phyloP scores from a whole-genome alignment of 2,888 invertebrate genomes.

The Ceriagrion tenellum region DNA sequence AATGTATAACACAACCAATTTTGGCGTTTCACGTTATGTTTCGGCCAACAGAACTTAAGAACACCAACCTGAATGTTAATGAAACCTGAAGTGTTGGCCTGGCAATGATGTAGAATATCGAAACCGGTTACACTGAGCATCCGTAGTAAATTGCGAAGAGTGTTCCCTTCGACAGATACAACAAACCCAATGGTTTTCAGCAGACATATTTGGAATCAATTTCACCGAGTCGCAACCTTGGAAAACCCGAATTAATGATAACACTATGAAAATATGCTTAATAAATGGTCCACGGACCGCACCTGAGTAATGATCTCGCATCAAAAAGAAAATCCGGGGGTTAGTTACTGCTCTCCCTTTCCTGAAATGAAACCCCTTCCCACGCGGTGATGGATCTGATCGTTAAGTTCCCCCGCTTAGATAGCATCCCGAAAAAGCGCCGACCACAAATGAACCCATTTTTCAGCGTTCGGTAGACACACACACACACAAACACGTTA shows the following conservation, averaged over 20 bases:
- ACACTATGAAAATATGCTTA: not conserved
- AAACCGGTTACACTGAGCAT: no score
- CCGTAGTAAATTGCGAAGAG: no score
- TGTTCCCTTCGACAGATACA: no score
- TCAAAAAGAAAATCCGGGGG: not conserved
- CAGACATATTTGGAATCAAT: not conserved
- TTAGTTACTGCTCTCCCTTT: constrained; percentile 33
- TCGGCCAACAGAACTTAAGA: no score
- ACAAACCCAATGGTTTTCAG: no score
- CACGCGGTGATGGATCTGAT: constrained; percentile 46
- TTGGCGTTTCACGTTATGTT: no score
- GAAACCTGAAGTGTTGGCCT: no score
- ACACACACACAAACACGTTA: not conserved
- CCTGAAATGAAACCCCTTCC: constrained; percentile 23
- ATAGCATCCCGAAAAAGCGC: constrained; percentile 47
- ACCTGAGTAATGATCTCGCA: not conserved
- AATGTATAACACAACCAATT: no score
- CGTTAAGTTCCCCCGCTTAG: constrained; percentile 48
- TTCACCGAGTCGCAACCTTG: not conserved
- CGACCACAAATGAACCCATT: constrained; percentile 61
- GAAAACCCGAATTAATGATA: not conserved
- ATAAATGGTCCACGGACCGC: not conserved
- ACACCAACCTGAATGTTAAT: no score
- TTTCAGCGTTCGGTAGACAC: constrained; percentile 43
- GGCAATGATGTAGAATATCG: no score